A percentile compares a stretch with the other conserved stretches of the same genome.
These are phyloP conservation scores for Cheumatopsyche charites DNA, from an alignment of 1,140 invertebrate genomes.

Conservation along the genomic window DNA sequence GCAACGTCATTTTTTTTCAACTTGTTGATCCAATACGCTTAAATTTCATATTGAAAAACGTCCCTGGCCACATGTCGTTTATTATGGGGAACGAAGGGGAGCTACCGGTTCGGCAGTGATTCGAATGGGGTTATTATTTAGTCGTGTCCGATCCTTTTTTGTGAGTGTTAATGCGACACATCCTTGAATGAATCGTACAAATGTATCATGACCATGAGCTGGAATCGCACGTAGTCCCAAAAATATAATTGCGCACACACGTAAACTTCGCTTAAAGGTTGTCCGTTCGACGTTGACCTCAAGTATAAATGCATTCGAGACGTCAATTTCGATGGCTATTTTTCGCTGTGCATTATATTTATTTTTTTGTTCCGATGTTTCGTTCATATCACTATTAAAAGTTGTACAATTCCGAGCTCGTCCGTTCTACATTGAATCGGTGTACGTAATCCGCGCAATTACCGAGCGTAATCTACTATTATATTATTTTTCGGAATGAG, in stretches of 20 bases:
- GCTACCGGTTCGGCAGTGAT: no score
- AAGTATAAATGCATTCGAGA: neutral
- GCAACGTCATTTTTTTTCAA: no score
- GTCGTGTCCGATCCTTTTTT: no score
- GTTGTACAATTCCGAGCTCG: neutral
- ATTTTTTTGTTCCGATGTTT: no score
- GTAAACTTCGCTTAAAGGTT: conserved; percentile 10
- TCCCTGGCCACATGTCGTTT: no score
- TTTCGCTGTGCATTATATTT: neutral
- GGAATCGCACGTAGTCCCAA: neutral
- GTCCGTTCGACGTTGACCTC: conserved; percentile 14
- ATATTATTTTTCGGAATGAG: no score
- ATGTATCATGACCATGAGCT: conserved; percentile 9
- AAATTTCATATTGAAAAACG: no score
- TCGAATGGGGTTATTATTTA: no score
- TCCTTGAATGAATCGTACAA: no score
- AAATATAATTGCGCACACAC: conserved; percentile 6
- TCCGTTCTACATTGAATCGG: neutral
- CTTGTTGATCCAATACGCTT: no score
- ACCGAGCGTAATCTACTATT: neutral
- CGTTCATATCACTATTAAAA: conserved; percentile 6
- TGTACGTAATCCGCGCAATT: neutral
- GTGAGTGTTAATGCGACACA: no score
- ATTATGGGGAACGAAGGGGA: no score
- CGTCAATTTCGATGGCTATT: neutral